Conservation (phyloP, 30 jellyfish, hydroid and myxozoan species). For the Aurelia coerulea region DNA sequence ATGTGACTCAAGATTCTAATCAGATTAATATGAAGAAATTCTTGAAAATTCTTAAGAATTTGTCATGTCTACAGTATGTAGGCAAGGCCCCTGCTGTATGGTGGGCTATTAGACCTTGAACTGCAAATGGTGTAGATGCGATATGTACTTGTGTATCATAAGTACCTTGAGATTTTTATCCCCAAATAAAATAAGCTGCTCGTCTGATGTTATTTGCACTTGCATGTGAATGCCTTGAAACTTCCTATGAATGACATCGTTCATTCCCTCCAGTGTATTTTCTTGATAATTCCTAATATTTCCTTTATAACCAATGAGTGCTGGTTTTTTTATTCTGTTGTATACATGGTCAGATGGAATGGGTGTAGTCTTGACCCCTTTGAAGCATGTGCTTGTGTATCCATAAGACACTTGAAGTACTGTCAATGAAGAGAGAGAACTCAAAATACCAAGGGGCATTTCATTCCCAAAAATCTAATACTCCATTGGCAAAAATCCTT, state of each 20-base stretch:
- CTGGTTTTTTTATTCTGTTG: conserved; percentile 69
- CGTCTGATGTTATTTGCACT: conserved; percentile 83
- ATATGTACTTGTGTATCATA: no score
- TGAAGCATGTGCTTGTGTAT: conserved; percentile 63
- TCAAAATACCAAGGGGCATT: no score
- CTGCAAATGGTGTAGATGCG: no score
- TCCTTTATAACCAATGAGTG: conserved; percentile 94
- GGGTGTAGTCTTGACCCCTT: conserved; percentile 24
- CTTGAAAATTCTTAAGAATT: no score
- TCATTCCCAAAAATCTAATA: no score
- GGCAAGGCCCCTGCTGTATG: no score
- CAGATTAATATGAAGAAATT: no score
- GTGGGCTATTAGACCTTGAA: no score
- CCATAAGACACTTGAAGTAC: not conserved
- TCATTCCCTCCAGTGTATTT: conserved; percentile 89
- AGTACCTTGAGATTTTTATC: conserved; percentile 79
- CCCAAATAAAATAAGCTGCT: conserved; percentile 79
- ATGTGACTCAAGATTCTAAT: no score
- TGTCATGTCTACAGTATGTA: no score
- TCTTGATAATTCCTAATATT: conserved; percentile 77
- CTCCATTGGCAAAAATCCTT: no score
- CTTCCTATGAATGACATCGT: conserved; percentile 40
- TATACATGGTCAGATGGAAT: conserved; percentile 79
- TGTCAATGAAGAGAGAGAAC: no score
- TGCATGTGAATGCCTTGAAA: conserved; percentile 96